Conservation (phyloP, 1,140 invertebrate genomes). For the Euschistus heros region DNA sequence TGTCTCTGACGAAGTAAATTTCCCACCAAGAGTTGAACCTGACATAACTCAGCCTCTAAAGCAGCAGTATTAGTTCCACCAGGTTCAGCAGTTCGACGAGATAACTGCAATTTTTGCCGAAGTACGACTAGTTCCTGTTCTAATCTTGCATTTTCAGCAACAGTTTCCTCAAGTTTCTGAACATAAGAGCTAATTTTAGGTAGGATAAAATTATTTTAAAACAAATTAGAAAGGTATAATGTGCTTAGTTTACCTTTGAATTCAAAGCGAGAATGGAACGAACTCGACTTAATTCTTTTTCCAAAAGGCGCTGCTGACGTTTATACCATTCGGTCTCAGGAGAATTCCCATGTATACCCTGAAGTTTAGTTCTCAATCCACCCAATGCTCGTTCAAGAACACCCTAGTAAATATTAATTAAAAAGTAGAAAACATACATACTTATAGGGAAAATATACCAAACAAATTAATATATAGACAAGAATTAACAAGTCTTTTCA, state of each 20-base stretch:
- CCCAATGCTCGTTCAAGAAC: slow-evolving; percentile 63
- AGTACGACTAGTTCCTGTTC: slow-evolving; percentile 78
- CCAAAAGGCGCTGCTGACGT: slow-evolving; percentile 60
- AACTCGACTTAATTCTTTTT: slow-evolving; percentile 71
- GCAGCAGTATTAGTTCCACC: slow-evolving; percentile 44
- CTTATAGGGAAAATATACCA: neutral
- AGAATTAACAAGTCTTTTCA: neutral
- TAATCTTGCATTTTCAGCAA: slow-evolving; percentile 73
- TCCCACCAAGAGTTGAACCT: slow-evolving; percentile 71
- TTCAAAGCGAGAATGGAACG: slow-evolving; percentile 75
- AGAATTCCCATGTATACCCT: slow-evolving; percentile 46
- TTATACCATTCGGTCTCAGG: slow-evolving; percentile 55
- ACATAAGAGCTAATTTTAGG: slow-evolving; percentile 26
- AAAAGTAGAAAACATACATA: neutral
- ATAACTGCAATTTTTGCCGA: slow-evolving; percentile 50
- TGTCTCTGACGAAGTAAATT: slow-evolving; percentile 73
- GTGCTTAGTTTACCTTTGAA: slow-evolving; percentile 58
- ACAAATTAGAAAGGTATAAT: no score
- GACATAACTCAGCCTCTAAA: slow-evolving; percentile 66
- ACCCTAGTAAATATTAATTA: slow-evolving; percentile 42
- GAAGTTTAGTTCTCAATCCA: slow-evolving; percentile 52
- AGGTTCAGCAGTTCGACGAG: slow-evolving; percentile 22
- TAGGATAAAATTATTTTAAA: slow-evolving; percentile 12
- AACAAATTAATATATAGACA: neutral
- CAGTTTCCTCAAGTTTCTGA: slow-evolving; percentile 80